Evolutionary conservation across 2,113 vertebrate genomes (phyloP), one percentile per base, ranked within the genome.

Genomic region (Chionodraco myersi): DNA sequence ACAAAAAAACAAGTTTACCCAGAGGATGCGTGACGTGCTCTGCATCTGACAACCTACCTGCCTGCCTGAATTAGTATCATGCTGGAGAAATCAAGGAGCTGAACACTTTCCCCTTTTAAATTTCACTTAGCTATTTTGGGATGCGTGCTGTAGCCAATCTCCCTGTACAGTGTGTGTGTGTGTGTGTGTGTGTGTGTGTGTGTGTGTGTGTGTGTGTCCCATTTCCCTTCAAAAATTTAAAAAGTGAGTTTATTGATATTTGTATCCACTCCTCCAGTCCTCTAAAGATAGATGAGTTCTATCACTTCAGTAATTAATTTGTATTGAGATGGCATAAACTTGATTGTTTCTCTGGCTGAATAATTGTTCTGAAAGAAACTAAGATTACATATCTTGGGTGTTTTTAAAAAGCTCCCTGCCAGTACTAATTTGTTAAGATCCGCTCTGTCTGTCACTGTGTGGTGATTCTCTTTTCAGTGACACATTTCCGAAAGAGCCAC

Each of bases 121-220:
- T 83, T 71, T 81, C 66, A 72, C 70, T 67, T 36, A 45, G 82
- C 84, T 89, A 85, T 91, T 89, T 86, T 74, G 61, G 84, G 82
- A 79, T 57, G 15, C 1, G 4, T 62, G 65, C 73, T 60, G 75
- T 23, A 67, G 71, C 79, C 77, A 18, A 12, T 77, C 48, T 68
- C 0, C 7, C 0, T 0, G 13, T 66, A 41, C 30, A 4, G 41
- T 0, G 54, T 34, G 59, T 48, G 23, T 44, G 59, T 72, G n/a
- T n/a, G n/a, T n/a, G n/a, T n/a, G n/a, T n/a, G n/a, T n/a, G n/a
- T n/a, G n/a, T n/a, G n/a, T 74, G 53, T 41, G 34, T 14, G 53
- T 36, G 23, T 51, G 63, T 45, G 58, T 26, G 49, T 48, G 41
- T 62, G 34, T 70, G 51, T 81, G 88, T 83, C 86, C 84, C 84